Base-by-base conservation (phyloP, 2,113 vertebrate species). In the Pristiophorus japonicus region DNA sequence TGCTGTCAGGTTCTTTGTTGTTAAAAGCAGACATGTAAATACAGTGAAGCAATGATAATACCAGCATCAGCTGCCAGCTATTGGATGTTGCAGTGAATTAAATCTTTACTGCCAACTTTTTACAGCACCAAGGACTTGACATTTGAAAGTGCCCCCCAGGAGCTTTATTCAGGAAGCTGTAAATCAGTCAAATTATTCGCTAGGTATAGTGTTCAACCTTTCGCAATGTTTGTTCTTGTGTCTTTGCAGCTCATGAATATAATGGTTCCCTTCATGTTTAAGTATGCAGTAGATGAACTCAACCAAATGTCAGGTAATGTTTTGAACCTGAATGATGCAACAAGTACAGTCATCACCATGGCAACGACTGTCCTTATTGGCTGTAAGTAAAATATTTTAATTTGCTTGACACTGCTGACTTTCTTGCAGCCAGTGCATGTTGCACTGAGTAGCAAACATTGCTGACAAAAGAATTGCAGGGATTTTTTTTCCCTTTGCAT, bases 191-290 rank as follows among this genome's bases (percentile, higher is more conserved):
- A 30, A 45, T 94, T 47, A 70, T 70, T 94, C 93, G 73, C 93
- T 70, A 67, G 38, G 66, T 94, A 51, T 67, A 67, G 63, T 45
- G 62, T 67, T 67, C 63, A 67, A 91, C 62, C 92, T 65, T 67
- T 94, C 67, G 65, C 67, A 67, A 66, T 94, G 93, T 94, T 95
- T 90, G 91, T 73, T 18, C 51, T 96, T 96, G 97, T 97, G 2
- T 96, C 63, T 96, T 98, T 97, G 96, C 97, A 99, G 99, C 97
- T 98, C 96, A 99, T 99, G 98, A 99, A 99, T 96, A 98, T 99
- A 95, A 95, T 97, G 96, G 99, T 99, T 97, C 99, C 99, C 96
- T 99, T 99, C 98, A 99, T 99, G 99, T 99, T 99, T 98, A 99
- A 99, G 97, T 99, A 99, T 97, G 99, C 98, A 96, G 98, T 99